Evolutionary conservation across 2,888 invertebrate species (phyloP).

Genomic region (Dicranocentrus wangi): DNA sequence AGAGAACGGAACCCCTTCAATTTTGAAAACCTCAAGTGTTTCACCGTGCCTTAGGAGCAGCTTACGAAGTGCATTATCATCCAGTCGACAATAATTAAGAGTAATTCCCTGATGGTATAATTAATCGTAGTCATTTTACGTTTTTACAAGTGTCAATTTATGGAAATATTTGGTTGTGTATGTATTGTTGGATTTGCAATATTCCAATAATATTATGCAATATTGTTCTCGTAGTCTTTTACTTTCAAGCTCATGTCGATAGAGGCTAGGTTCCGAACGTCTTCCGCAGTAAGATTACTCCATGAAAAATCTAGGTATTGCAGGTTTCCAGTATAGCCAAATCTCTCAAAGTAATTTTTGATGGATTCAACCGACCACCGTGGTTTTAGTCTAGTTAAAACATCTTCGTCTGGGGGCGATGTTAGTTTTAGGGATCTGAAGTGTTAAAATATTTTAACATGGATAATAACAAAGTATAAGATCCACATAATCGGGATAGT

Average conservation of each 20-base stretch:
- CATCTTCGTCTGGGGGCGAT: conserved; percentile 56
- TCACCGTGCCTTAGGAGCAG: conserved; percentile 66
- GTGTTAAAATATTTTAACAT: not conserved
- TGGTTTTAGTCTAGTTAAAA: conserved; percentile 68
- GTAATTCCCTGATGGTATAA: conserved; percentile 57
- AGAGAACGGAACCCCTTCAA: conserved; percentile 65
- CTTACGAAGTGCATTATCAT: conserved; percentile 54
- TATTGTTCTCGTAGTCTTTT: not conserved
- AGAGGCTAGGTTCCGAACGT: conserved; percentile 42
- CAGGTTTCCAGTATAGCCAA: conserved; percentile 69
- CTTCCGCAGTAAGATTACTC: conserved; percentile 65
- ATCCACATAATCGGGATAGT: too few species aligned
- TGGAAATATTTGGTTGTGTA: too few species aligned
- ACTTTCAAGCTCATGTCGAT: conserved; percentile 55
- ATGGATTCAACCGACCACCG: conserved; percentile 71
- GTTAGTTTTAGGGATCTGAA: conserved; percentile 49
- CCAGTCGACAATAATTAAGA: conserved; percentile 66
- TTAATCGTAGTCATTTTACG: too few species aligned
- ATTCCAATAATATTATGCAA: not conserved
- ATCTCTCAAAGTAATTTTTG: conserved; percentile 67
- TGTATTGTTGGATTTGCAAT: not conserved
- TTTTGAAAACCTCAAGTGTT: conserved; percentile 63
- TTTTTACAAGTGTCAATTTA: too few species aligned
- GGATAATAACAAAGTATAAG: too few species aligned
- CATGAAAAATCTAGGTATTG: conserved; percentile 69